Conservation (phyloP, 2,113 vertebrate genomes). For the Mus musculus region DNA sequence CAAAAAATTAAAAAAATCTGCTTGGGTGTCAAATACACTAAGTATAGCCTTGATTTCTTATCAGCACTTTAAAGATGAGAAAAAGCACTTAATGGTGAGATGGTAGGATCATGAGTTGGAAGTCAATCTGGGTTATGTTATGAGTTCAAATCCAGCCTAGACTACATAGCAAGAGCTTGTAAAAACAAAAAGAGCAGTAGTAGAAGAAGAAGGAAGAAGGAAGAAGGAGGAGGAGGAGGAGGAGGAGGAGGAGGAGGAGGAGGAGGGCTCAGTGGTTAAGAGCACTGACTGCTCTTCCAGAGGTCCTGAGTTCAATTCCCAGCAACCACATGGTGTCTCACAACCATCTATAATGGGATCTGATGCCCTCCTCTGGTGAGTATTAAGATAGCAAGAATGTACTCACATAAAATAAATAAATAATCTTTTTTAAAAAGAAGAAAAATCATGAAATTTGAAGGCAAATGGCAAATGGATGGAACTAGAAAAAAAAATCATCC, state of each 20-base stretch:
- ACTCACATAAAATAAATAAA: too few relatives aligned
- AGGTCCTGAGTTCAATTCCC: too few relatives aligned
- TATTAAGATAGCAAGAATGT: too few relatives aligned
- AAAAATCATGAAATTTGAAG: neutral
- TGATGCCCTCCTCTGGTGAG: too few relatives aligned
- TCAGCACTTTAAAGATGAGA: neutral
- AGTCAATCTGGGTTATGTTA: neutral
- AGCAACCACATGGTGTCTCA: too few relatives aligned
- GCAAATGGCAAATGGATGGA: neutral
- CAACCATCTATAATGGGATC: too few relatives aligned
- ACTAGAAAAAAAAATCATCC: neutral
- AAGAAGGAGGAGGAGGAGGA: too few relatives aligned
- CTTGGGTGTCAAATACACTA: neutral
- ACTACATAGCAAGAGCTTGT: neutral
- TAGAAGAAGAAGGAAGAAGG: too few relatives aligned
- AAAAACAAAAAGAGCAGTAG: neutral
- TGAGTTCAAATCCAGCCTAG: neutral
- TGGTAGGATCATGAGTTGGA: neutral
- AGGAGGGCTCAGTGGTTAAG: too few relatives aligned
- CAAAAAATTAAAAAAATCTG: neutral
- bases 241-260: too few relatives aligned
- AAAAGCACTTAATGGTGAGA: neutral
- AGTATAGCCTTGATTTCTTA: neutral
- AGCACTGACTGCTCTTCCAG: too few relatives aligned
- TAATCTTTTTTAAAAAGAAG: too few relatives aligned